phyloP scores from a whole-genome alignment of 2,888 invertebrate genomes.

The Ectemnius lituratus region DNA sequence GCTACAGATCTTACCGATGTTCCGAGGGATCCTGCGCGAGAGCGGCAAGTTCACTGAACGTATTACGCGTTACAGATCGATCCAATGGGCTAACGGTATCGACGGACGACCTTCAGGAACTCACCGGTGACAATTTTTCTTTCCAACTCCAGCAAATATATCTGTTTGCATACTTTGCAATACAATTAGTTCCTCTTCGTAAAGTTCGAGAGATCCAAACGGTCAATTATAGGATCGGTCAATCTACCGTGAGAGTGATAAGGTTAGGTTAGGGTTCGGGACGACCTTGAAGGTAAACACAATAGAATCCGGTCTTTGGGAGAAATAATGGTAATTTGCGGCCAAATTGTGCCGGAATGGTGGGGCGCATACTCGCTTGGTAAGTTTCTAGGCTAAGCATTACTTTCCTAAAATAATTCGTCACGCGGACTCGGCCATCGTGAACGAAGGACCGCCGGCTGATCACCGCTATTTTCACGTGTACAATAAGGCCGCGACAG shows the following conservation, averaged over 20 bases:
- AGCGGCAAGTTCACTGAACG: constrained; percentile 47
- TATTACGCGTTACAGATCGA: constrained; percentile 43
- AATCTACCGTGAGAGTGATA: too few species aligned
- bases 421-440: constrained; percentile 23
- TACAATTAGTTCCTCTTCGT: too few species aligned
- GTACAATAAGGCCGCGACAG: constrained; percentile 31
- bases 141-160: too few species aligned
- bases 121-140: constrained; percentile 15
- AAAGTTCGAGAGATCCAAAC: too few species aligned
- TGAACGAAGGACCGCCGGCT: constrained; percentile 7
- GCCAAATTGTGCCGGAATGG: constrained; percentile 33
- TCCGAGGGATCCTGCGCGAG: background rate
- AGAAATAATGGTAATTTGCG: background rate
- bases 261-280: too few species aligned
- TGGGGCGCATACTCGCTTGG: constrained; percentile 23
- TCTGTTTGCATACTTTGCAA: too few species aligned
- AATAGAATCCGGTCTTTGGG: background rate
- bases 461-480: constrained; percentile 18
- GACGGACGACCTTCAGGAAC: constrained; percentile 45
- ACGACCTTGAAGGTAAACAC: background rate
- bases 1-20: too few species aligned
- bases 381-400: constrained; percentile 49
- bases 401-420: constrained; percentile 45
- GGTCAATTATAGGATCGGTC: too few species aligned
- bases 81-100: constrained; percentile 49